Conservation (phyloP, 2,113 vertebrate species). For the Arenaria interpres region DNA sequence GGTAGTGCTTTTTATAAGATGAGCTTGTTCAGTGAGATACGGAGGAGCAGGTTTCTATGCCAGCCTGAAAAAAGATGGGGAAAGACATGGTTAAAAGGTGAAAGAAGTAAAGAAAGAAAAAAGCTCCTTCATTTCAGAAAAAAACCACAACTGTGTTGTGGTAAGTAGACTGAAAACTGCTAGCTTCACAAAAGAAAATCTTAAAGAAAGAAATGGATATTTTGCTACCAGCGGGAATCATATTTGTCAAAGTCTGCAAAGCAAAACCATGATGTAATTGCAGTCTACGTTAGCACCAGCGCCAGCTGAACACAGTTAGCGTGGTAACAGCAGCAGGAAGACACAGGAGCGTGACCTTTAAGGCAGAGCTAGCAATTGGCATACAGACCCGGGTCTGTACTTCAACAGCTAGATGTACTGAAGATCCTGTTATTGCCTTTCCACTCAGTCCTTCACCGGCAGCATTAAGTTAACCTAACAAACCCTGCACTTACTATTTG, state of each 20-base stretch:
- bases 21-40: background rate
- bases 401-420: background rate
- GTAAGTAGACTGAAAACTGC: background rate
- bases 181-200: background rate
- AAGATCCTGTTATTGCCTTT: background rate
- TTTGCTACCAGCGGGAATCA: background rate
- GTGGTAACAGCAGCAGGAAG: background rate
- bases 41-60: background rate
- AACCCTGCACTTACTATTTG: background rate
- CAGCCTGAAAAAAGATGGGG: background rate
- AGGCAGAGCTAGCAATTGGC: background rate
- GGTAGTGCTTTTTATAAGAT: background rate
- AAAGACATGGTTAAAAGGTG: background rate
- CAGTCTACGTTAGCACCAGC: background rate
- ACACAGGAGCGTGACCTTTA: background rate
- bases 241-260: background rate
- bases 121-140: background rate
- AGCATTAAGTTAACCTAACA: background rate
- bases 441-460: background rate
- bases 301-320: background rate
- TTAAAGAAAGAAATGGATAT: background rate
- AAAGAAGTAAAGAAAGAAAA: background rate
- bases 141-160: background rate
- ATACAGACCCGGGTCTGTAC: accelerated
- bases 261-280: background rate